Conservation (phyloP, 2,888 invertebrate genomes). For the Adineta ricciae region DNA sequence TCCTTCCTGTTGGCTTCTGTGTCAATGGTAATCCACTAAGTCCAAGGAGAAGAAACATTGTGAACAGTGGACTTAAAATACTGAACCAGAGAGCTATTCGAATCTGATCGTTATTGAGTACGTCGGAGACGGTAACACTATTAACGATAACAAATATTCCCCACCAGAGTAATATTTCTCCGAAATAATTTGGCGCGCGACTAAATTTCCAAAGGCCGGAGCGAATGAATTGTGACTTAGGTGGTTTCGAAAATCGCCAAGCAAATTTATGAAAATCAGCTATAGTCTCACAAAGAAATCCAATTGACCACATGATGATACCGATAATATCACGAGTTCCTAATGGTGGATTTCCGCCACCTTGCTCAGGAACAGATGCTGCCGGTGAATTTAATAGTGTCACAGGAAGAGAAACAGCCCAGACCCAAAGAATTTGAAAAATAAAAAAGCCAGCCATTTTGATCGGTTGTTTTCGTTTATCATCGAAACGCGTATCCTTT, state of each 20-base stretch:
- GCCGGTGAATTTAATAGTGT: conserved; percentile 60
- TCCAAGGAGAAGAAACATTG: conserved; percentile 73
- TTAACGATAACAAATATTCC: conserved; percentile 74
- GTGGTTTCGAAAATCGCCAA: conserved; percentile 44
- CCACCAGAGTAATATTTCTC: conserved; percentile 85
- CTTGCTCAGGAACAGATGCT: background rate
- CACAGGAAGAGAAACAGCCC: conserved; percentile 76
- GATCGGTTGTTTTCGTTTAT: conserved; percentile 71
- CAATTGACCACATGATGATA: conserved; percentile 70
- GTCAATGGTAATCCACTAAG: conserved; percentile 78
- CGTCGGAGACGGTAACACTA: background rate
- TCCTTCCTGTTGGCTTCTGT: conserved; percentile 55
- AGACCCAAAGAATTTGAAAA: conserved; percentile 71
- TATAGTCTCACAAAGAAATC: conserved; percentile 73
- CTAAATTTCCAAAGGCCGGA: conserved; percentile 72
- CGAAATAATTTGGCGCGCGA: conserved; percentile 85
- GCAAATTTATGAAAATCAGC: conserved; percentile 84
- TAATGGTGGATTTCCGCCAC: conserved; percentile 56
- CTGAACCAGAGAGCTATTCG: conserved; percentile 66
- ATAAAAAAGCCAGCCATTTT: conserved; percentile 85
- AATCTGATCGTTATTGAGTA: background rate
- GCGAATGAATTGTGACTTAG: conserved; percentile 31
- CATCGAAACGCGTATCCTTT: conserved; percentile 81
- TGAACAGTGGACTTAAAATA: conserved; percentile 74
- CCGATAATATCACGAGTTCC: conserved; percentile 75